A percentile compares a stretch with the other conserved stretches of the same genome.
Conservation (phyloP, 1,140 invertebrate species). For the Penaeus vannamei region DNA sequence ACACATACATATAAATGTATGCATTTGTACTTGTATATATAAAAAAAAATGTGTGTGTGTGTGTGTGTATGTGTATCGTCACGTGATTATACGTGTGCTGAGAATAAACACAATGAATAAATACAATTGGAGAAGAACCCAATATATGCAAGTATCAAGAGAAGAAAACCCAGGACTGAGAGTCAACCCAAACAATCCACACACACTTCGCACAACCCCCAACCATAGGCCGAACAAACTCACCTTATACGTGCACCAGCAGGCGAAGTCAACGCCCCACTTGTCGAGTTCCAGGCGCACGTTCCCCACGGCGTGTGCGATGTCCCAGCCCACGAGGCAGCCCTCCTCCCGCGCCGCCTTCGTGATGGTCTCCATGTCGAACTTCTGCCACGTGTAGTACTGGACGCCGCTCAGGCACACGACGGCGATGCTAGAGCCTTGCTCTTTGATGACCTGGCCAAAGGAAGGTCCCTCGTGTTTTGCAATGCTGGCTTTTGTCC, state of each 20-base stretch:
- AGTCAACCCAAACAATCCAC: not conserved
- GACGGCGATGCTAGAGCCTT: conserved; percentile 76
- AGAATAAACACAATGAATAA: not conserved
- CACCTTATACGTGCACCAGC: conserved; percentile 80
- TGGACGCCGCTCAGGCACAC: conserved; percentile 78
- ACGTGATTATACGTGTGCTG: no score
- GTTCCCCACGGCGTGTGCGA: conserved; percentile 80
- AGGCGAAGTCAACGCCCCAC: conserved; percentile 80
- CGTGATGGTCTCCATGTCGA: conserved; percentile 76
- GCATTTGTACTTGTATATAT: no score
- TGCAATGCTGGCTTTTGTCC: not conserved
- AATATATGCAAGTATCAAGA: not conserved
- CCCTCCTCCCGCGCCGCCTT: conserved; percentile 75
- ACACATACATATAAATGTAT: not conserved
- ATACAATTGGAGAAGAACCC: not conserved
- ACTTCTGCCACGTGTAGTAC: conserved; percentile 79
- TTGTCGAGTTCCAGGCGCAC: conserved; percentile 76
- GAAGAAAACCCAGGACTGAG: not conserved
- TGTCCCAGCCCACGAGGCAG: conserved; percentile 78
- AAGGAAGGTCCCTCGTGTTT: not conserved
- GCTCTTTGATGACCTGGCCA: conserved; percentile 72
- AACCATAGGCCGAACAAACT: no score
- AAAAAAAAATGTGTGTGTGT: not conserved
- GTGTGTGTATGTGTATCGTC: not conserved
- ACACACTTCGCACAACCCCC: no score